Base-by-base conservation (phyloP, 2,888 invertebrate genomes). In the Drosophila atroscutellata region DNA sequence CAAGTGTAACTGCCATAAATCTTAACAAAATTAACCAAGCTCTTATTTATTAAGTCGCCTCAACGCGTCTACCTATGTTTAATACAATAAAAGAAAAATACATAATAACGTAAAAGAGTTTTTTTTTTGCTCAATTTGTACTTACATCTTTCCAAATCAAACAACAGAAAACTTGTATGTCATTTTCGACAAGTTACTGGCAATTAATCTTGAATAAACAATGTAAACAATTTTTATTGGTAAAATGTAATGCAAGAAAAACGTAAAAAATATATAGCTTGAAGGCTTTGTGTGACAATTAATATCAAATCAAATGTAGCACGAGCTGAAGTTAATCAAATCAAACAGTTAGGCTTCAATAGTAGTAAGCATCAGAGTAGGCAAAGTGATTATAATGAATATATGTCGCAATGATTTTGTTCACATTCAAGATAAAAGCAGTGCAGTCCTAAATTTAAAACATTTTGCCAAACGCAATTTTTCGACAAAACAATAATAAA, bases 21-120 rank as follows among this genome's bases (percentile, higher is more conserved):
- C 67, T 75, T 89, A 85, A 89, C 72, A 75, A 85, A 75, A 74
- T 75, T 65, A 75, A 75, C 70, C 70, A 68, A 72, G 67, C 55
- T 64, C 58, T 67, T 57, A 80, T 74, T 71, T 74, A 76, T 71
- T 73, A 71, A 26, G 26, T 3, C 26, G 26, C 26, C 26, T 54
- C 37, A 52, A 42, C 24, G 47, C 72, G 42, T 68, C 75, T 42
- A 68, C 26, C 15, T 57, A 57, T 59, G 72, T 34, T 65, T 37
- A 36, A 39, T 26, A 39, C 13, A 58, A 56, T 54, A 55, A 47
- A 45, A 36, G 24, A 24, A 60, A 24, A 51, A 50, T 42, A 24
- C 30, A 20, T 13, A 6, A 52, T 49, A 39, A 26, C 8, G 28
- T 34, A 36, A 15, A 6, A 1, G 2, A 9, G 39, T 28, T 26